Evolutionary conservation across 2,888 invertebrate species (phyloP), one percentile per base, ranked within the genome.

Genomic region (Cheilosia pagana): DNA sequence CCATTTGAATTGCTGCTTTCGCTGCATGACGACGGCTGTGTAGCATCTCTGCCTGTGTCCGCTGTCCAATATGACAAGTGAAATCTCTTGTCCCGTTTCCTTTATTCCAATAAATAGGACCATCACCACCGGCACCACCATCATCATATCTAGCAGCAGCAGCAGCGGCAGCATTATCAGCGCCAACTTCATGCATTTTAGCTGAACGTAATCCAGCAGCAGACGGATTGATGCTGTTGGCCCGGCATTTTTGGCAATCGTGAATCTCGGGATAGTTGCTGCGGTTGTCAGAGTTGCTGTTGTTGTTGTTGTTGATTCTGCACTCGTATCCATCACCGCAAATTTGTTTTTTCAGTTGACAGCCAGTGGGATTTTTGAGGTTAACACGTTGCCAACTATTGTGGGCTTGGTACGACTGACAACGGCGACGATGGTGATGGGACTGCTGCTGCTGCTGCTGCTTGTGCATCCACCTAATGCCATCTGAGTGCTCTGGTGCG

Each of bases 321-420:
- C 43, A 50, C 55, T 85, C 71, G 81, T 72, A 81, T 71, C 60
- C 70, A 76, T 85, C 70, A 60, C 75, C 81, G 57, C 75, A 85
- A 81, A 81, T 76, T 81, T 85, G 75, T 81, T 85, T 85, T 85
- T 81, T 76, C 76, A 71, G 76, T 45, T 81, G 85, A 81, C 81
- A 85, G 59, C 50, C 70, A 85, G 85, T 75, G 85, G 85, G 75
- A 81, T 75, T 75, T 75, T 75, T 81, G 85, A 70, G 85, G 85
- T 81, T 81, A 85, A 76, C 85, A 81, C 85, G 70, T 71, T 85
- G 85, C 81, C 85, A 85, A 81, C 81, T 62, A 81, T 85, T 81
- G 81, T 59, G 70, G 81, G 76, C 39, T 75, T 59, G 70, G 48
- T 41, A 39, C 48, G 70, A 75, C 41, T 60, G 77, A 57, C 19